Percentiles rank a stretch among this genome's conserved stretches.
phyloP scores from a whole-genome alignment of 2,113 vertebrate genomes.

The Erinaceus europaeus region DNA sequence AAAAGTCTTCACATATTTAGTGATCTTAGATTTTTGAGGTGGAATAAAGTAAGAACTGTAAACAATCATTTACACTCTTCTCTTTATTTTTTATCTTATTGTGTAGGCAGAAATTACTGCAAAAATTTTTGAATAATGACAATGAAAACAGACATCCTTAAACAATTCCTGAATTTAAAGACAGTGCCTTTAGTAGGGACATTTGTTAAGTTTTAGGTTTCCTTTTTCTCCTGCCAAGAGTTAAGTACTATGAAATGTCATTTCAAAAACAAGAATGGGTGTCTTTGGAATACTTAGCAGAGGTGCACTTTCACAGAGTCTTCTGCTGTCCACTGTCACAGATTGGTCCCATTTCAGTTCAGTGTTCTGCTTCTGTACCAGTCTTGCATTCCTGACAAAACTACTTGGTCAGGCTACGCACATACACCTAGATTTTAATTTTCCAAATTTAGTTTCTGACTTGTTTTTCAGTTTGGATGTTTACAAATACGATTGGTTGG shows the following conservation, averaged over 20 bases:
- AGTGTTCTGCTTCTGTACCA: no score
- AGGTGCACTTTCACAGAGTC: no score
- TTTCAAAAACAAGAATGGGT: not conserved
- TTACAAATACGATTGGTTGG: no score
- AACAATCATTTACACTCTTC: constrained; percentile 1
- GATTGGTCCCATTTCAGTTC: no score
- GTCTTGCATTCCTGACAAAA: no score
- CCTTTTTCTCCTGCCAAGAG: not conserved
- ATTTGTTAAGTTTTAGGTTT: not conserved
- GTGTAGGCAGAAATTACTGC: not conserved
- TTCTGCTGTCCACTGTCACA: no score
- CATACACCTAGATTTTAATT: no score
- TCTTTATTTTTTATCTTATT: not conserved
- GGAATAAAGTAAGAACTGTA: not conserved
- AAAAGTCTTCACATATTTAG: not conserved
- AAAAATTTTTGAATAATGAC: not conserved
- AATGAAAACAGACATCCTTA: not conserved
- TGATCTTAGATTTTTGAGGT: not conserved
- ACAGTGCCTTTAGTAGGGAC: not conserved
- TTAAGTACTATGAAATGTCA: not conserved
- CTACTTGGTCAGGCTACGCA: no score
- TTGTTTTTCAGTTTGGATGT: no score
- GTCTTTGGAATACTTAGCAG: not conserved
- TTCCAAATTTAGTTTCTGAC: no score
- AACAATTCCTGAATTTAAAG: not conserved